A percentile compares a stretch with the other conserved stretches of the same genome.
These are phyloP conservation scores for Drosophila subobscura DNA, from an alignment of 1,140 invertebrate species.

Conservation along the genomic window DNA sequence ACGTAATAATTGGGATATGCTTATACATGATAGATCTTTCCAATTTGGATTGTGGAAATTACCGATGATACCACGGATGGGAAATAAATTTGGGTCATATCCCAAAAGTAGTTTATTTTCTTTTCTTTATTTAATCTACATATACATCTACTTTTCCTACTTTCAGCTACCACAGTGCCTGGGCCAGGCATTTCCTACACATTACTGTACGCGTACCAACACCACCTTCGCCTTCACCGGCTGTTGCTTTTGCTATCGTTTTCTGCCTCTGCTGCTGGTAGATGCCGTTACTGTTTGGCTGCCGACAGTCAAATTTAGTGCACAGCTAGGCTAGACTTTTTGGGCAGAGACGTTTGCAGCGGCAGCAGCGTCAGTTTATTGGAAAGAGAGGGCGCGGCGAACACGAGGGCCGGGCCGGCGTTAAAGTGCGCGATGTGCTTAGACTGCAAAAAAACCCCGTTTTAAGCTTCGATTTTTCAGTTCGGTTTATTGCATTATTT, in stretches of 20 bases:
- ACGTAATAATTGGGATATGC: too few species aligned
- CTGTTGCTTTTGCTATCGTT: conserved; percentile 9
- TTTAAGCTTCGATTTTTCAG: conserved; percentile 61
- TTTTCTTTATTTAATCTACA: too few species aligned
- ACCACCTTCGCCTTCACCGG: conserved; percentile 46
- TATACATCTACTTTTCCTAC: not conserved
- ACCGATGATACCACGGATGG: not conserved
- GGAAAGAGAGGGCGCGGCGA: conserved; percentile 5
- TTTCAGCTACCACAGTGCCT: conserved; percentile 38
- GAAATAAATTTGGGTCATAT: too few species aligned
- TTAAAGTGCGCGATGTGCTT: conserved; percentile 61
- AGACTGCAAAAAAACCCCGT: conserved; percentile 76
- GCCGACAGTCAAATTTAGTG: conserved; percentile 67
- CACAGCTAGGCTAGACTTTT: conserved; percentile 67
- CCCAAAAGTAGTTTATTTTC: not conserved
- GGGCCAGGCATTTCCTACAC: conserved; percentile 25
- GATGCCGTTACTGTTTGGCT: conserved; percentile 11
- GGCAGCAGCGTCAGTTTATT: conserved; percentile 2
- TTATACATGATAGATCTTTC: too few species aligned
- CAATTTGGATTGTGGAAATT: too few species aligned
- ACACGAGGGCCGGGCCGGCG: conserved; percentile 31
- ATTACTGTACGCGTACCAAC: conserved; percentile 40
- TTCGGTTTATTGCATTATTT: conserved; percentile 70
- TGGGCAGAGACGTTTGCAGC: conserved; percentile 13
- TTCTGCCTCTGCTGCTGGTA: conserved; percentile 16